A percentile compares a stretch with the other conserved stretches of the same genome.
phyloP scores from a whole-genome alignment of 2,113 vertebrate species.

The Agelaius phoeniceus region DNA sequence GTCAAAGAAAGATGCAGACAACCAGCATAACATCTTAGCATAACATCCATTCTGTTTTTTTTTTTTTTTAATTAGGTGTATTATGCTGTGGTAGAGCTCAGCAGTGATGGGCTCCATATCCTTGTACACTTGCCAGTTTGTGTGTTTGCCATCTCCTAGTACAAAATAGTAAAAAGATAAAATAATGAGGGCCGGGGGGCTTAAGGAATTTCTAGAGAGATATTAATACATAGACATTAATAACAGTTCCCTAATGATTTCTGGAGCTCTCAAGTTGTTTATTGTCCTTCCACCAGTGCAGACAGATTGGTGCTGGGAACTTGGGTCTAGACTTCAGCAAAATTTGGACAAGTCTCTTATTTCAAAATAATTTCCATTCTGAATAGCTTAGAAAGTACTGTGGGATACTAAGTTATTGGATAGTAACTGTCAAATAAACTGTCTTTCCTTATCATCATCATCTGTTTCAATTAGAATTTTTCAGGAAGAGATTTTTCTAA shows the following conservation, averaged over 20 bases:
- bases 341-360: not conserved
- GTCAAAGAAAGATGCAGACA: not conserved
- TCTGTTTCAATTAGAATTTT: not conserved
- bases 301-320: not conserved
- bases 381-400: not conserved
- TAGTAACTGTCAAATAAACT: not conserved
- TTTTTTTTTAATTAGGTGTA: not conserved
- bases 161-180: not conserved
- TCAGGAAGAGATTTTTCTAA: not conserved
- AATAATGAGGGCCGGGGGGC: not conserved
- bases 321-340: not conserved
- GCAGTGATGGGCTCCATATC: fast-evolving
- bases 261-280: not conserved
- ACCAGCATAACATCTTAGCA: not conserved
- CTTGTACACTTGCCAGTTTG: not conserved
- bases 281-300: not conserved
- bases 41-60: not conserved
- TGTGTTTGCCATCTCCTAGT: not conserved
- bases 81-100: not conserved
- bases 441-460: not conserved
- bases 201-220: not conserved
- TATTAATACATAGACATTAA: not conserved
- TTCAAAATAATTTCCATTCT: not conserved
- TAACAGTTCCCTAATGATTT: not conserved
- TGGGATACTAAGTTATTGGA: not conserved